Percentiles rank a stretch among this genome's conserved stretches.
phyloP scores from a whole-genome alignment of 2,888 invertebrate species.

The Chalcis sispes region DNA sequence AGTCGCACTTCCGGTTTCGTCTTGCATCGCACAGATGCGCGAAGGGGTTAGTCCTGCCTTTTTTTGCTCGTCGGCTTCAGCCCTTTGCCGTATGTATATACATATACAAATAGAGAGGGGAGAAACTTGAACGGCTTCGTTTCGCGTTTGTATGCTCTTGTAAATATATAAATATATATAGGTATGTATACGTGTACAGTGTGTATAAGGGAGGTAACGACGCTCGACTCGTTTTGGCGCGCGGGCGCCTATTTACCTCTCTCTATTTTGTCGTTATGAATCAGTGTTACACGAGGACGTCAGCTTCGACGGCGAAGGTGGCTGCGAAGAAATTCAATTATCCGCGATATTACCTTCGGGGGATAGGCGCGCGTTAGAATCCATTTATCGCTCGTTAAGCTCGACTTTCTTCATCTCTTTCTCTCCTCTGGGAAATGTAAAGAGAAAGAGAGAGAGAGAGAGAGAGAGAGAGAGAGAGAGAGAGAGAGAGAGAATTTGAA shows the following conservation, averaged over 20 bases:
- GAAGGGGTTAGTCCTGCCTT: constrained; percentile 27
- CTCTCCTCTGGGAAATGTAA: constrained; percentile 26
- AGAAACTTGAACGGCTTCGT: constrained; percentile 52
- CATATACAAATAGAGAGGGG: constrained; percentile 4
- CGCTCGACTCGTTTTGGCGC: not conserved
- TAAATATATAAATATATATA: not conserved
- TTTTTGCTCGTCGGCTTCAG: not conserved
- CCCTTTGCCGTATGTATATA: not conserved
- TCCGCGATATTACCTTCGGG: constrained; percentile 49
- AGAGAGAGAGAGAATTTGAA: not conserved
- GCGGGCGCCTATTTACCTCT: constrained; percentile 24
- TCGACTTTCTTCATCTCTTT: constrained; percentile 30
- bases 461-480: not conserved
- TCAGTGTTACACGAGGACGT: constrained; percentile 38
- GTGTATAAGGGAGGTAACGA: too few relatives aligned
- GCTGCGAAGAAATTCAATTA: constrained; percentile 51
- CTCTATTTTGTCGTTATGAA: constrained; percentile 55
- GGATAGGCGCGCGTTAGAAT: constrained; percentile 41
- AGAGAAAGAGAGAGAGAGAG: constrained; percentile 14
- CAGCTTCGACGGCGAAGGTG: not conserved
- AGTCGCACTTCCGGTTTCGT: constrained; percentile 54
- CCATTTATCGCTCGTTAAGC: constrained; percentile 56
- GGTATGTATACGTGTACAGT: too few relatives aligned
- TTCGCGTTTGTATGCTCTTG: not conserved
- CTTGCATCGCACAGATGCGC: constrained; percentile 37